These are phyloP conservation scores for Synchiropus splendidus DNA, from an alignment of 2,113 vertebrate genomes.

Conservation along the genomic window DNA sequence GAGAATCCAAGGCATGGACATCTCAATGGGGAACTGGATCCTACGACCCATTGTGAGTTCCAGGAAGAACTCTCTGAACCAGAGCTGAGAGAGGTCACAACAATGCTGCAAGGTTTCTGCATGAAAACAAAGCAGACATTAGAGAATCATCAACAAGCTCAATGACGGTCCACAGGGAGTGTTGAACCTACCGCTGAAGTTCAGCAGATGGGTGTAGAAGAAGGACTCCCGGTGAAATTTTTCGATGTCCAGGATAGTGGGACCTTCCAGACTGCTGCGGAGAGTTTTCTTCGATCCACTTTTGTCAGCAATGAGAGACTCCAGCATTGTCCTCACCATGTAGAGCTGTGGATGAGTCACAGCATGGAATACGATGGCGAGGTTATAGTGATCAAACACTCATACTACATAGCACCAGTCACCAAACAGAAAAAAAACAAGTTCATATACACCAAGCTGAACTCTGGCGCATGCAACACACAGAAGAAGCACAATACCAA, in stretches of 20 bases:
- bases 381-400: no score
- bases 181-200: constrained; percentile 83
- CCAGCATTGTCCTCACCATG: constrained; percentile 98
- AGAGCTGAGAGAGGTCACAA: constrained; percentile 96
- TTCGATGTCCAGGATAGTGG: constrained; percentile 92
- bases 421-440: no score
- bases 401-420: no score
- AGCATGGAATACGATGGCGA: no score
- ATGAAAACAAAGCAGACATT: neutral
- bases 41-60: constrained; percentile 97
- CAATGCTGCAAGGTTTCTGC: constrained; percentile 96
- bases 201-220: constrained; percentile 95
- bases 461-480: no score
- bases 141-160: neutral
- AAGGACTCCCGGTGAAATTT: constrained; percentile 97
- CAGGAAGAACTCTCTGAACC: constrained; percentile 98
- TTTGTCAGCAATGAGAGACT: constrained; percentile 94
- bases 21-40: constrained; percentile 98
- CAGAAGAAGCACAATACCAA: no score
- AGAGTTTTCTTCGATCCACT: constrained; percentile 97
- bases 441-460: no score
- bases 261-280: constrained; percentile 88
- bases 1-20: constrained; percentile 99
- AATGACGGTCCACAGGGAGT: neutral
- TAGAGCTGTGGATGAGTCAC: constrained; percentile 72